Base-by-base conservation (phyloP, 2,888 invertebrate genomes). In the Drosophila subsilvestris region DNA sequence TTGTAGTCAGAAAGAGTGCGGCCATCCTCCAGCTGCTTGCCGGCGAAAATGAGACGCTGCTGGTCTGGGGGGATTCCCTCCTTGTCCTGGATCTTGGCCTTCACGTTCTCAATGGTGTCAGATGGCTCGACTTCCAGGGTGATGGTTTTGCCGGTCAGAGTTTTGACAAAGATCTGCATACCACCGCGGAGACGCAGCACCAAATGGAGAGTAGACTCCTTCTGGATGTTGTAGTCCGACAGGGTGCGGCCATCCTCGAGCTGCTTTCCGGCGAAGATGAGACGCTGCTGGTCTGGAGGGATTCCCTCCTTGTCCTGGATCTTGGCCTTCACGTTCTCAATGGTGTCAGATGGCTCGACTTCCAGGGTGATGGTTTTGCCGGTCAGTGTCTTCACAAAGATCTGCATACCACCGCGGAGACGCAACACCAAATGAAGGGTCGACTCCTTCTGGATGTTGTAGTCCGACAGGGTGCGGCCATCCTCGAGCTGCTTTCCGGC, bases 251-350 rank as follows among this genome's bases (percentile, higher is more conserved):
- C 89, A 55, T 89, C 89, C 1, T 89, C 89, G n/a, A 89, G 37
- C 17, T 89, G 89, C 58, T 89, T 89, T 4, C 89, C 89, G 2
- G 89, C 89, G 7, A 89, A 89, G 45, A 89, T 89, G 17, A 89
- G 53, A 79, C 89, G 88, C 59, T 89, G 89, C 58, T 89, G 89
- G 20, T 89, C 89, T 88, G 89, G 89, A n/a, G 1, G 89, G 4
- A 89, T 89, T 18, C 89, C 89, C 50, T 89, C 89, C 76, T 89
- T 89, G 12, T 89, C 89, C 0, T 89, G 89, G 1, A 89, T 89
- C 45, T 89, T 89, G 1, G 89, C 89, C 55, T 89, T 89, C 0
- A 89, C 89, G 10, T 89, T 89, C 27, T 89, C 89, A 14, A 89
- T 89, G 3, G 89, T 89, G 9, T 89, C 89, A 0, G 69, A 69